These are phyloP conservation scores for Polydesmus complanatus DNA, from an alignment of 2,888 invertebrate species.

Conservation along the genomic window DNA sequence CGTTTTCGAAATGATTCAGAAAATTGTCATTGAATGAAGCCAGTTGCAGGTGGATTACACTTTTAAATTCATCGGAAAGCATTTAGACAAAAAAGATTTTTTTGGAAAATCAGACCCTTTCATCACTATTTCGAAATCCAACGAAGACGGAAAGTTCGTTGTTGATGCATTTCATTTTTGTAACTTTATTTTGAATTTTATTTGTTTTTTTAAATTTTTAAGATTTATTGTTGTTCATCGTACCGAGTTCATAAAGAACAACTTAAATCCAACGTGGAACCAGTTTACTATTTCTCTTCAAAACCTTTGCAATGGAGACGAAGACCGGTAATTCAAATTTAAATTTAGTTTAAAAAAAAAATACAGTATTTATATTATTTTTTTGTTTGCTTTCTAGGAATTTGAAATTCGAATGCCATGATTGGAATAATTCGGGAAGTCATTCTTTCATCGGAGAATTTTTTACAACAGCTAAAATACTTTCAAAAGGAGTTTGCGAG, in stretches of 20 bases:
- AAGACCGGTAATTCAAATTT: slow-evolving; percentile 27
- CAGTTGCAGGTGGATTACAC: slow-evolving; percentile 26
- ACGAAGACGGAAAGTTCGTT: slow-evolving; percentile 8
- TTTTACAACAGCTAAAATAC: slow-evolving; percentile 33
- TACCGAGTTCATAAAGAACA: slow-evolving; percentile 35
- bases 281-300: slow-evolving; percentile 35
- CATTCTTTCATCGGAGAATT: slow-evolving; percentile 38
- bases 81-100: slow-evolving; percentile 29
- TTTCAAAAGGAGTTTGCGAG: slow-evolving; percentile 30
- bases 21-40: not conserved
- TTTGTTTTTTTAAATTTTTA: too few species aligned
- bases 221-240: slow-evolving; percentile 33
- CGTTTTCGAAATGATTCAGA: not conserved
- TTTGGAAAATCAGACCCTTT: slow-evolving; percentile 32
- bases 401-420: slow-evolving; percentile 39
- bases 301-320: slow-evolving; percentile 40
- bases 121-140: slow-evolving; percentile 31
- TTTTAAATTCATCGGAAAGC: slow-evolving; percentile 28
- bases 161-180: too few species aligned
- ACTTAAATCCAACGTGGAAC: slow-evolving; percentile 35
- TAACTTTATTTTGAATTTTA: too few species aligned
- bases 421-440: slow-evolving; percentile 38
- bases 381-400: slow-evolving; percentile 25
- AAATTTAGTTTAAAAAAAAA: not conserved
- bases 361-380: not conserved